A percentile compares a stretch with the other conserved stretches of the same genome.
Evolutionary conservation across 2,113 vertebrate genomes (phyloP).

Genomic region (Raja brachyura): DNA sequence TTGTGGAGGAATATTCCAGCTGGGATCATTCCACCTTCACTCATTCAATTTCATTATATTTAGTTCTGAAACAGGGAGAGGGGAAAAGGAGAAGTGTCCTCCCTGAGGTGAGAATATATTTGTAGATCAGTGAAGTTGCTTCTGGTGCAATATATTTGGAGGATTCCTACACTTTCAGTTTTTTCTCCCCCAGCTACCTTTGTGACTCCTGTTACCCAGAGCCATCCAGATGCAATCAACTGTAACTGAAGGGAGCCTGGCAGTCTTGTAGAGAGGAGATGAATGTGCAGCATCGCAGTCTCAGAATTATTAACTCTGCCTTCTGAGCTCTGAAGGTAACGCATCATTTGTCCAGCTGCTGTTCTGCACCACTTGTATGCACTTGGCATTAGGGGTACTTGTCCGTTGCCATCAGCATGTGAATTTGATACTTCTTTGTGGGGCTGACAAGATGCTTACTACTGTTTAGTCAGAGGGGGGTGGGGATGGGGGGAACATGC

Average conservation of each 20-base stretch:
- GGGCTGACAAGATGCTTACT: background rate
- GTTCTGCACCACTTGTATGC: background rate
- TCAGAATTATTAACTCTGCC: background rate
- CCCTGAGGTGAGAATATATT: background rate
- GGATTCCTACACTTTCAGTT: background rate
- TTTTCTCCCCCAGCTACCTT: background rate
- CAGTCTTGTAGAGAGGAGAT: background rate
- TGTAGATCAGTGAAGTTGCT: background rate
- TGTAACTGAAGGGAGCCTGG: background rate
- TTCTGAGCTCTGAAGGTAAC: background rate
- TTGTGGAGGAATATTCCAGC: background rate
- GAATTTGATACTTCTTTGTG: slow-evolving; percentile 12
- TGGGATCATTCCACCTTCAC: background rate
- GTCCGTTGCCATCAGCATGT: background rate
- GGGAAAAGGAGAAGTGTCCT: background rate
- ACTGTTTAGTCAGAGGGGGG: background rate
- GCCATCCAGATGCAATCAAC: background rate
- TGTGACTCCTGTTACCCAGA: background rate
- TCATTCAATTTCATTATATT: background rate
- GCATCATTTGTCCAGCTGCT: background rate
- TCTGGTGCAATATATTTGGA: background rate
- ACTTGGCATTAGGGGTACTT: background rate
- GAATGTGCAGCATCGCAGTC: background rate
- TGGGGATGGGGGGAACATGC: background rate
- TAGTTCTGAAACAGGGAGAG: background rate